These are phyloP conservation scores for Gymnobelideus leadbeateri DNA, from an alignment of 2,113 vertebrate species.

Conservation along the genomic window DNA sequence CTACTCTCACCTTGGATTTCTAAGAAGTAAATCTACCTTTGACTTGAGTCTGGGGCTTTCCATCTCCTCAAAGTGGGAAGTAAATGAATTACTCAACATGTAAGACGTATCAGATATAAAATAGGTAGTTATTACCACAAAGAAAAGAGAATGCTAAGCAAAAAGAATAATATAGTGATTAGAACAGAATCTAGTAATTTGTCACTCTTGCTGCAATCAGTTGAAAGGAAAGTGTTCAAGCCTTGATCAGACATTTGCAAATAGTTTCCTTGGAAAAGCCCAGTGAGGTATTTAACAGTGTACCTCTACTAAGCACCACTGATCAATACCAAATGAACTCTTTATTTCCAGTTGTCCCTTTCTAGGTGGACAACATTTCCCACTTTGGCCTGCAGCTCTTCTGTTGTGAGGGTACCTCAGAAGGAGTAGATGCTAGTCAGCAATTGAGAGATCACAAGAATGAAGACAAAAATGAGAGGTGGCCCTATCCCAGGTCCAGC, in stretches of 20 bases:
- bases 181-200: background rate
- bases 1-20: background rate
- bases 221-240: background rate
- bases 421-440: background rate
- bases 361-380: background rate
- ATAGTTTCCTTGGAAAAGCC: background rate
- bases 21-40: background rate
- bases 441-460: background rate
- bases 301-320: background rate
- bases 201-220: background rate
- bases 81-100: background rate
- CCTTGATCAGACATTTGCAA: background rate
- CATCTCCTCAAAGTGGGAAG: background rate
- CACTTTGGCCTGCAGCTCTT: background rate
- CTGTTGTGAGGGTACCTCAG: background rate
- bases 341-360: background rate
- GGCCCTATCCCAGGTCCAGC: too few relatives aligned
- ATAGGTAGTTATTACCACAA: background rate
- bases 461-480: too few relatives aligned
- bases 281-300: background rate
- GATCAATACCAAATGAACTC: background rate
- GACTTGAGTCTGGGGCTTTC: background rate
- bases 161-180: background rate
- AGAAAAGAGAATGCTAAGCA: background rate
- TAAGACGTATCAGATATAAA: background rate